A percentile compares a stretch with the other conserved stretches of the same genome.
These are phyloP conservation scores for Danio jaintianensis DNA, from an alignment of 2,797 vertebrate species.

Conservation along the genomic window DNA sequence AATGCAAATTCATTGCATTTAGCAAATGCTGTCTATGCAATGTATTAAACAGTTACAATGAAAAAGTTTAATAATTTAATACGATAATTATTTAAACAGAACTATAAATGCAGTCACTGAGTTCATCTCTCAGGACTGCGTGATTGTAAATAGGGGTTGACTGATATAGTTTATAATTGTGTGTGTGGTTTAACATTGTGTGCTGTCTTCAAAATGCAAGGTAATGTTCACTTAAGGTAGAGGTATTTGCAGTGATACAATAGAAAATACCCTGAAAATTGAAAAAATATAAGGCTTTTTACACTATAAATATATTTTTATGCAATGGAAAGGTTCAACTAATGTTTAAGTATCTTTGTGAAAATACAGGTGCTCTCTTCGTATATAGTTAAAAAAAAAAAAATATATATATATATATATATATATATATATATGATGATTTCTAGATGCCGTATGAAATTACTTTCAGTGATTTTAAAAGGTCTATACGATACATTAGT, in stretches of 20 bases:
- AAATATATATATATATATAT: too few species aligned
- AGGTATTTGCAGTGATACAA: background rate
- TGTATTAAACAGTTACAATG: background rate
- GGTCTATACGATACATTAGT: too few species aligned
- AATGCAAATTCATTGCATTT: background rate
- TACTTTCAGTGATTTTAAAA: too few species aligned
- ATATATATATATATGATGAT: too few species aligned
- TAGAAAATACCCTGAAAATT: too few species aligned
- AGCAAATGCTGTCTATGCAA: background rate
- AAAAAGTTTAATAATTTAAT: background rate
- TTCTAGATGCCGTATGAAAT: too few species aligned
- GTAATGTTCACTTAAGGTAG: background rate
- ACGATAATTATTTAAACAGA: background rate
- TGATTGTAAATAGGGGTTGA: conserved; percentile 5
- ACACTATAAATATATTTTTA: too few species aligned
- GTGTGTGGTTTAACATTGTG: background rate
- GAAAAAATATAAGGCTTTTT: too few species aligned
- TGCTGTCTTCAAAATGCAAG: background rate
- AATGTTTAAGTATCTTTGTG: too few species aligned
- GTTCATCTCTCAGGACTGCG: background rate
- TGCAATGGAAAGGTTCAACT: too few species aligned
- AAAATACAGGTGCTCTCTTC: too few species aligned
- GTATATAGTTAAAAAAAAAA: too few species aligned
- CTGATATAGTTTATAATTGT: background rate
- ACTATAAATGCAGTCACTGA: background rate